Conservation (phyloP, 2,888 invertebrate genomes). For the Parasteatoda lunata region DNA sequence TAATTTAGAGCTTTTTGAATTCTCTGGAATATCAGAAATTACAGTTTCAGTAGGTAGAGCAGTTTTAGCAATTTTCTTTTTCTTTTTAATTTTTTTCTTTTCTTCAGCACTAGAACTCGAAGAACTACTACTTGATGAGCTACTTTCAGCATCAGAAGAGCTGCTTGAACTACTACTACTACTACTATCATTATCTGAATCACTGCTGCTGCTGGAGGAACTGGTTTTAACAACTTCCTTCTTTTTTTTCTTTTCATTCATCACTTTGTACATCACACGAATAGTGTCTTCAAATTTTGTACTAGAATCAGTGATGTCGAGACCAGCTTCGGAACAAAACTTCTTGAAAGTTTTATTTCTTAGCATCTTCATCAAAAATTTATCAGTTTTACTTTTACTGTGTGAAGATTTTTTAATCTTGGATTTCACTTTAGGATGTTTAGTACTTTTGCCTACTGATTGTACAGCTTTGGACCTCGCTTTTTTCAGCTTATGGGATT, state of each 20-base stretch:
- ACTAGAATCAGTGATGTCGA: conserved; percentile 18
- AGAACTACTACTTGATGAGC: conserved; percentile 4
- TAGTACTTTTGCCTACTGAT: not conserved
- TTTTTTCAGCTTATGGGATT: too few species aligned
- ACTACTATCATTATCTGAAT: conserved; percentile 8
- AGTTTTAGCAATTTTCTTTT: not conserved
- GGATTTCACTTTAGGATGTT: not conserved
- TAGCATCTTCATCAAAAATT: conserved; percentile 35
- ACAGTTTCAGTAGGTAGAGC: too few species aligned
- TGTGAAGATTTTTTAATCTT: too few species aligned
- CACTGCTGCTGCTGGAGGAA: conserved; percentile 28
- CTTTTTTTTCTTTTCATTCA: conserved; percentile 41
- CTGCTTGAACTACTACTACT: conserved; percentile 11
- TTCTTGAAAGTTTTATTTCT: conserved; percentile 51
- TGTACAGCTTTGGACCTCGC: not conserved
- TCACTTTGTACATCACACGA: conserved; percentile 41
- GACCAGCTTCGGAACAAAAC: conserved; percentile 15
- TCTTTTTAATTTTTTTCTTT: conserved; percentile 7
- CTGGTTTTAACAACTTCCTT: conserved; percentile 13
- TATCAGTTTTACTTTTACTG: conserved; percentile 30
- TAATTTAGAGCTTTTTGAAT: too few species aligned
- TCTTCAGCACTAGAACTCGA: conserved; percentile 26
- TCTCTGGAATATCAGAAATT: too few species aligned
- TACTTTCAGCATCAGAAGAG: conserved; percentile 16
- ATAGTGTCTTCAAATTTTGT: conserved; percentile 47